Percentiles rank a stretch among this genome's conserved stretches.
phyloP scores from a whole-genome alignment of 2,888 invertebrate species.

The Heliconius ismenius region DNA sequence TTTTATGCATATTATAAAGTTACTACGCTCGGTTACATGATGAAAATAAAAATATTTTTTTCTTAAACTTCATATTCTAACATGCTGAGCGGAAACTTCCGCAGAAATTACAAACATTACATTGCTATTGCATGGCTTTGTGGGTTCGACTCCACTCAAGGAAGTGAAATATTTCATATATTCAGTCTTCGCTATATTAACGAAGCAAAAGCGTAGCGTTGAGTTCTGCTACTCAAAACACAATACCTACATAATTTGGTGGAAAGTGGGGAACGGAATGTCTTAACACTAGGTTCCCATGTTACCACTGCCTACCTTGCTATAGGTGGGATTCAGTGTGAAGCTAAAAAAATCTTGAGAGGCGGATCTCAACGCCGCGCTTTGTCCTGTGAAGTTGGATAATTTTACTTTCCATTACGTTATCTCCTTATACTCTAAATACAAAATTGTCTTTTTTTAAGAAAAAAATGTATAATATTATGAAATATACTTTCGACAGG shows the following conservation, averaged over 20 bases:
- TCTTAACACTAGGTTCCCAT: background rate
- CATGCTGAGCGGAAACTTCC: too few relatives aligned
- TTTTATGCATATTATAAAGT: conserved; percentile 9
- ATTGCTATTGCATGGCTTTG: too few relatives aligned
- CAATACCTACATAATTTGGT: background rate
- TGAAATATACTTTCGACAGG: conserved; percentile 2
- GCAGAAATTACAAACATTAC: too few relatives aligned
- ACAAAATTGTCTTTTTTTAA: background rate
- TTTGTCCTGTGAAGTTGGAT: too few relatives aligned
- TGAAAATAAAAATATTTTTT: background rate
- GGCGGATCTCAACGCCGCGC: too few relatives aligned
- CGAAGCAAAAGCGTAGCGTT: background rate
- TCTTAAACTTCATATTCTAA: too few relatives aligned
- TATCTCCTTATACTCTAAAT: too few relatives aligned
- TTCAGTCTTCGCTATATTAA: background rate
- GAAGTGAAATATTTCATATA: too few relatives aligned
- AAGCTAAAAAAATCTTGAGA: too few relatives aligned
- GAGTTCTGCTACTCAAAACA: background rate
- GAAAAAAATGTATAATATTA: background rate
- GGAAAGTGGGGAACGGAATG: background rate
- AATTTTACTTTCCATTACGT: too few relatives aligned
- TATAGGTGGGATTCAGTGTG: background rate
- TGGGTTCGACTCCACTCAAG: too few relatives aligned
- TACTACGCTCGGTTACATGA: background rate
- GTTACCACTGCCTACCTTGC: background rate